Base-by-base conservation (phyloP, 2,797 vertebrate genomes). In the Lagorchestes hirsutus region DNA sequence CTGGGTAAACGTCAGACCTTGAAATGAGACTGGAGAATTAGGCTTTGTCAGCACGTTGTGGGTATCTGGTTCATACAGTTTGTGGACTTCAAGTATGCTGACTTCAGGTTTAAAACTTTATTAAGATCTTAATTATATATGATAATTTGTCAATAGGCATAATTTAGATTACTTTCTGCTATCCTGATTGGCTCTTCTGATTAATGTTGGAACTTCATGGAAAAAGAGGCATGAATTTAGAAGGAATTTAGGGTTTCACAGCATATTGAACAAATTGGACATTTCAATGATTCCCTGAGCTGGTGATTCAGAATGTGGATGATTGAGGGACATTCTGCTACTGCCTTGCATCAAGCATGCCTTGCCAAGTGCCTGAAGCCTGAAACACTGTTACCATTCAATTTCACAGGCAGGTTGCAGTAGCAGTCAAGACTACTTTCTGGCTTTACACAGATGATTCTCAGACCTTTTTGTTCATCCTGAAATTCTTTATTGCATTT, bases 401-500 rank as follows among this genome's bases (percentile, higher is more conserved):
- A 59, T 55, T 93, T 95, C 95, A 95, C 3, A 90, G 29, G 2
- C 54, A 95, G 46, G 91, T 90, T 55, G 14, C 62, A 31, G 95
- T 55, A n/a, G 52, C 3, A 34, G 55, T 92, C 14, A 74, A 40
- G 55, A 4, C 92, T 93, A 91, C 16, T 90, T 91, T 94, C 90
- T 93, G 52, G 34, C 67, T 96, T 95, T 94, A 91, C 28, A 90
- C 14, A 93, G 67, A 82, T 82, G 67, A 40, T 40, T 82, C n/a
- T 82, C 67, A 82, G 74, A 87, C 24, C 40, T 50, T 8, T 27
- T 27, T 82, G n/a, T 40, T 40, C 22, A 40, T n/a, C n/a, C n/a
- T 4, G 4, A 40, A 82, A 82, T 74, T 82, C 9, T 87, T 9
- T 50, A 9, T 3, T 27, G 74, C 3, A 27, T 87, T 50, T 50